phyloP scores from a whole-genome alignment of 2,797 vertebrate species.

The Rhynchotus rufescens region DNA sequence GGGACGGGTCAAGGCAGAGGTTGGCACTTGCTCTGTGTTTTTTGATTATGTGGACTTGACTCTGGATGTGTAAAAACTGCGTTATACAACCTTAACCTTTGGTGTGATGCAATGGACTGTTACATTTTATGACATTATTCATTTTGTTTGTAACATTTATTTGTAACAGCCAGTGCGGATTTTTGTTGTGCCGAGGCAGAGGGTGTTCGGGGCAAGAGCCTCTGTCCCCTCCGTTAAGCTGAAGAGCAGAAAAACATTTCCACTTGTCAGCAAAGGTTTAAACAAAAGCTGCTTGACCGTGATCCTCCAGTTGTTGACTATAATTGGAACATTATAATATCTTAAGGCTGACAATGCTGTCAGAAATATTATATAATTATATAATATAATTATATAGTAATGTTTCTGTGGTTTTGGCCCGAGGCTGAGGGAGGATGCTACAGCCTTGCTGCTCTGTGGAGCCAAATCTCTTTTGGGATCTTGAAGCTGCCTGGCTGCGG shows the following conservation, averaged over 20 bases:
- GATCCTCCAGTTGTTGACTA: background rate
- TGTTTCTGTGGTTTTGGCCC: background rate
- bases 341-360: background rate
- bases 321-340: background rate
- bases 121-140: background rate
- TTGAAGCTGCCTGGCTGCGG: background rate
- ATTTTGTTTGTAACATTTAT: background rate
- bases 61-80: background rate
- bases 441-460: background rate
- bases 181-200: background rate
- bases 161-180: background rate
- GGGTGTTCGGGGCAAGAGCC: background rate
- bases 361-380: background rate
- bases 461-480: background rate
- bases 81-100: rapidly evolving
- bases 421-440: background rate
- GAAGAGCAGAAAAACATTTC: background rate
- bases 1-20: background rate
- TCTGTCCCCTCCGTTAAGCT: background rate
- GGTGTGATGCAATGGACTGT: background rate
- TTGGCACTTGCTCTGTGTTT: background rate
- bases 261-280: background rate
- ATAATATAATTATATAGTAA: background rate
- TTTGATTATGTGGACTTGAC: background rate
- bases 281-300: background rate